Conservation (phyloP, 2,113 vertebrate genomes). For the Gobio gobio region DNA sequence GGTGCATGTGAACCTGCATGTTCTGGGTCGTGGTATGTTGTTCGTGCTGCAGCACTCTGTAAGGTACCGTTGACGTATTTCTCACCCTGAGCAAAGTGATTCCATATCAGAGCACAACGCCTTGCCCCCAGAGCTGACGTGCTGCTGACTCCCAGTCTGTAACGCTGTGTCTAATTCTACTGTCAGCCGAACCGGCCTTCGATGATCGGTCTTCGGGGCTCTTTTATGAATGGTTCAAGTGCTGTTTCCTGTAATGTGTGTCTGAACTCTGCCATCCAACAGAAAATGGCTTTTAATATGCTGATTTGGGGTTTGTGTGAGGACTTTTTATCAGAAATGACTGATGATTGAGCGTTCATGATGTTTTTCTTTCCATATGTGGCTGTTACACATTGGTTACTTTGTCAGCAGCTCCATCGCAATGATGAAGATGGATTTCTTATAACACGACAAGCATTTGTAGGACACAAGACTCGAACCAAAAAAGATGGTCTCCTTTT, state of each 20-base stretch:
- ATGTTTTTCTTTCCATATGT: constrained; percentile 66
- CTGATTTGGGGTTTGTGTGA: constrained; percentile 57
- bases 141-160: constrained; percentile 38
- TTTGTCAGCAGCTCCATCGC: constrained; percentile 70
- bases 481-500: constrained; percentile 85
- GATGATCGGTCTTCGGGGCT: constrained; percentile 53
- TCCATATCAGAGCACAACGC: constrained; percentile 48
- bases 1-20: constrained; percentile 40
- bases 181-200: constrained; percentile 37
- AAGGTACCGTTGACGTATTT: constrained; percentile 37
- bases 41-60: not conserved
- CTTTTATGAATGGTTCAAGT: constrained; percentile 61
- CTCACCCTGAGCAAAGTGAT: constrained; percentile 40
- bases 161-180: constrained; percentile 39
- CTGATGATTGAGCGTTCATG: constrained; percentile 64
- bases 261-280: constrained; percentile 72
- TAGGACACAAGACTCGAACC: constrained; percentile 44
- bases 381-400: constrained; percentile 73
- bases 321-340: constrained; percentile 68
- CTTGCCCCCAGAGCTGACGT: not conserved
- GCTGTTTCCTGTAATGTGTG: constrained; percentile 66
- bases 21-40: not conserved
- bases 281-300: constrained; percentile 70
- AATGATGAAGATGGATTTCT: constrained; percentile 68
- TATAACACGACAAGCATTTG: constrained; percentile 58